Conservation (phyloP, 2,888 invertebrate species). For the Melanotus villosus region DNA sequence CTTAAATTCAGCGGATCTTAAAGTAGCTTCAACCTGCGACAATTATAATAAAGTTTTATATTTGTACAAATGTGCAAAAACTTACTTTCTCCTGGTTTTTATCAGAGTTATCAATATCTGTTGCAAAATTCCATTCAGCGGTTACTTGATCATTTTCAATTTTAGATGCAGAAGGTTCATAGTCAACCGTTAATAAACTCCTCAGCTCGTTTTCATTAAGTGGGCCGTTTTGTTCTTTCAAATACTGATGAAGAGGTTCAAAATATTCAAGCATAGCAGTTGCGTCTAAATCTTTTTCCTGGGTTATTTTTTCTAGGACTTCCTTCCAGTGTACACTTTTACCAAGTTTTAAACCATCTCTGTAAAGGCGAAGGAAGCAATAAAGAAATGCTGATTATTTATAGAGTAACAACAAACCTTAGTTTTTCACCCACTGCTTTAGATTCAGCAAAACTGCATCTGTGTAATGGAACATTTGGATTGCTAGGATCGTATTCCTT, state of each 20-base stretch:
- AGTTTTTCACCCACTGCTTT: slow-evolving; percentile 67
- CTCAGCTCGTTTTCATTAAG: slow-evolving; percentile 48
- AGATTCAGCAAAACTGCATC: slow-evolving; percentile 58
- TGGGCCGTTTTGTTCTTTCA: slow-evolving; percentile 69
- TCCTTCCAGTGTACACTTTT: slow-evolving; percentile 72
- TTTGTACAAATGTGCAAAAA: too few relatives aligned
- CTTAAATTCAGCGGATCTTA: slow-evolving; percentile 59
- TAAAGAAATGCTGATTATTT: too few relatives aligned
- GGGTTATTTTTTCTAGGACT: slow-evolving; percentile 73
- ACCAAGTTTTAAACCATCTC: slow-evolving; percentile 69
- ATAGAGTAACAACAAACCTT: slow-evolving; percentile 69
- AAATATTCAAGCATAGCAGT: slow-evolving; percentile 73
- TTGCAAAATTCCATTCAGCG: slow-evolving; percentile 64
- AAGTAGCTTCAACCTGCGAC: slow-evolving; percentile 52
- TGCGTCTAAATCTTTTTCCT: slow-evolving; percentile 70
- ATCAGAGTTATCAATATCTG: slow-evolving; percentile 59
- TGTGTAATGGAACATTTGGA: slow-evolving; percentile 56
- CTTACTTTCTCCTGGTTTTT: slow-evolving; percentile 54
- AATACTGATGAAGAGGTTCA: slow-evolving; percentile 71
- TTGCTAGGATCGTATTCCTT: slow-evolving; percentile 74
- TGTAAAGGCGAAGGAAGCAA: too few relatives aligned
- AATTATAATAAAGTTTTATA: neutral
- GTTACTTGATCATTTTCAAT: slow-evolving; percentile 60
- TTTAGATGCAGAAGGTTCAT: slow-evolving; percentile 54
- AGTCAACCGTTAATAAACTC: slow-evolving; percentile 50